Percentiles rank a stretch among this genome's conserved stretches.
phyloP scores from a whole-genome alignment of 2,797 vertebrate species.

The Notolepis coatsorum region DNA sequence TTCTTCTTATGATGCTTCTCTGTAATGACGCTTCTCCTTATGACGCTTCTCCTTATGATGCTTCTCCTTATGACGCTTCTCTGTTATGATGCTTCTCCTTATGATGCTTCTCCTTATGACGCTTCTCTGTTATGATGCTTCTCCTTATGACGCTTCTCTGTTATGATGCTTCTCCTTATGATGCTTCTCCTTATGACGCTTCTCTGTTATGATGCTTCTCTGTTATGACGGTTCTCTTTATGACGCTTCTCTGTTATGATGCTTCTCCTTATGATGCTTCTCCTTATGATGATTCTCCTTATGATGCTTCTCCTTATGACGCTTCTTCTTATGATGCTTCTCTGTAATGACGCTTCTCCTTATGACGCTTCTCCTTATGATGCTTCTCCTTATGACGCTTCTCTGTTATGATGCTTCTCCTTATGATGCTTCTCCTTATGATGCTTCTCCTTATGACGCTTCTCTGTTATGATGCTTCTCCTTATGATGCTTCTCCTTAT shows the following conservation, averaged over 20 bases:
- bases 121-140: slow-evolving; percentile 13
- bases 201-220: no score
- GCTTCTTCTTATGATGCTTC: slow-evolving; percentile 7
- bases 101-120: slow-evolving; percentile 20
- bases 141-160: no score
- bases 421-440: no score
- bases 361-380: background rate
- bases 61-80: no score
- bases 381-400: slow-evolving; percentile 5
- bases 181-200: slow-evolving; percentile 13
- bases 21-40: no score
- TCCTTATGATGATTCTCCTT: no score
- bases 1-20: background rate
- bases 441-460: slow-evolving; percentile 4
- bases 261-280: slow-evolving; percentile 11
- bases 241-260: background rate
- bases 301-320: background rate
- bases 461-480: no score
- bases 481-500: no score
- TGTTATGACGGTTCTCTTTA: no score
- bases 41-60: slow-evolving; percentile 15
- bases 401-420: no score
- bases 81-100: background rate
- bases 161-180: no score
- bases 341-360: no score